These are phyloP conservation scores for Lomographa bimaculata DNA, from an alignment of 2,888 invertebrate genomes.

Conservation along the genomic window DNA sequence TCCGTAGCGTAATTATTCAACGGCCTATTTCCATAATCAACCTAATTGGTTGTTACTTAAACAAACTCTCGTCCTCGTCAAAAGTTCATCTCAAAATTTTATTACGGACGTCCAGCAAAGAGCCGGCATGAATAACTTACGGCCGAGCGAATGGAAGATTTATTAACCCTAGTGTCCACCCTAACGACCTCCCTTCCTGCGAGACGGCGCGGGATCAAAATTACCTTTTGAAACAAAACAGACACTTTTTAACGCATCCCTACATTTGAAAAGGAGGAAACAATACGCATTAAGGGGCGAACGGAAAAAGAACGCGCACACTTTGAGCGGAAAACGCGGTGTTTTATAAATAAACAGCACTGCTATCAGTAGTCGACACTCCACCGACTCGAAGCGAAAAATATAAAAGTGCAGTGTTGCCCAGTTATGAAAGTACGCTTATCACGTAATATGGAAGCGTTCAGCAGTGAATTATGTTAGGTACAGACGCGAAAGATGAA, in stretches of 20 bases:
- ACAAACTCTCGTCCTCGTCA: slow-evolving; percentile 29
- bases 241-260: slow-evolving; percentile 56
- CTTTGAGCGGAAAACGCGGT: slow-evolving; percentile 68
- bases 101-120: slow-evolving; percentile 40
- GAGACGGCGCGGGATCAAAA: slow-evolving; percentile 28
- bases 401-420: slow-evolving; percentile 64
- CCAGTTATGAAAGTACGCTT: slow-evolving; percentile 69
- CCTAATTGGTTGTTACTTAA: slow-evolving; percentile 32
- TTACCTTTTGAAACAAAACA: slow-evolving; percentile 51
- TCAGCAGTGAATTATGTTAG: slow-evolving; percentile 80
- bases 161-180: slow-evolving; percentile 46
- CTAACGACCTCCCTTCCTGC: slow-evolving; percentile 46
- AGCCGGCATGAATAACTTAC: slow-evolving; percentile 43
- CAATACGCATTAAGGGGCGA: slow-evolving; percentile 53
- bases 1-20: slow-evolving; percentile 22
- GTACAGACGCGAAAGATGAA: slow-evolving; percentile 76
- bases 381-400: slow-evolving; percentile 70
- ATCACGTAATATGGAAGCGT: slow-evolving; percentile 77
- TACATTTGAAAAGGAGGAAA: slow-evolving; percentile 54
- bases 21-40: slow-evolving; percentile 12
- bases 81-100: slow-evolving; percentile 34
- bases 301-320: slow-evolving; percentile 52
- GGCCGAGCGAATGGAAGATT: slow-evolving; percentile 46
- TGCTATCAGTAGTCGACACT: slow-evolving; percentile 78
- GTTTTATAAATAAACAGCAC: slow-evolving; percentile 78